phyloP scores from a whole-genome alignment of 2,888 invertebrate species.

The Drosophila putrida region DNA sequence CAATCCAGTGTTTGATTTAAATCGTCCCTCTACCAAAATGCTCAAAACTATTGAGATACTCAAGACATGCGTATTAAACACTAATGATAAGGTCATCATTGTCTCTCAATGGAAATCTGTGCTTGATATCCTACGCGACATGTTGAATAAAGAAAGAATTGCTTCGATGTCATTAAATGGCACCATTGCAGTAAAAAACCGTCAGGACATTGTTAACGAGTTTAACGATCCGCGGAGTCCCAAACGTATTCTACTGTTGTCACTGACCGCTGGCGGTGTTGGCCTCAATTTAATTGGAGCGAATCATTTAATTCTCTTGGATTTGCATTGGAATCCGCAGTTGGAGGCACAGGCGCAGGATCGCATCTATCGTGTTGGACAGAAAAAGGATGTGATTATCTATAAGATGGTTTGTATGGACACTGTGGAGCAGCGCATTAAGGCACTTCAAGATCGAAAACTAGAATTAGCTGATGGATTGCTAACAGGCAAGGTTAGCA shows the following conservation, averaged over 20 bases:
- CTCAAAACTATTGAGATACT: constrained; percentile 87
- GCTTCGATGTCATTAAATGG: constrained; percentile 91
- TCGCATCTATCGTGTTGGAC: constrained; percentile 96
- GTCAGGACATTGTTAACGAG: constrained; percentile 89
- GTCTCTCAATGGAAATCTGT: constrained; percentile 98
- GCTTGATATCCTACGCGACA: constrained; percentile 89
- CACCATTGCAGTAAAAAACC: constrained; percentile 89
- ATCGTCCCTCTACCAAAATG: constrained; percentile 89
- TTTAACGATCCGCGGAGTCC: constrained; percentile 89
- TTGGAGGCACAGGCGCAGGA: constrained; percentile 97
- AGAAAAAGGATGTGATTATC: constrained; percentile 91
- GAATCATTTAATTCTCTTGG: constrained; percentile 95
- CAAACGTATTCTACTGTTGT: constrained; percentile 91
- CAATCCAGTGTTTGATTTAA: constrained; percentile 90
- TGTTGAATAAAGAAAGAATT: constrained; percentile 87
- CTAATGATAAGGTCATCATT: constrained; percentile 91
- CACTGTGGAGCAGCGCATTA: constrained; percentile 95
- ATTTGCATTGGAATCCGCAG: constrained; percentile 99
- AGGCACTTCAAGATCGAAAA: constrained; percentile 92
- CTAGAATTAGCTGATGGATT: constrained; percentile 91
- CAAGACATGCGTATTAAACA: constrained; percentile 86
- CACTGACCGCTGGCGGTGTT: constrained; percentile 97
- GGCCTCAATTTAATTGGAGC: constrained; percentile 97
- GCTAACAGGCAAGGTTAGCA: constrained; percentile 90
- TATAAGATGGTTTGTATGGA: constrained; percentile 94